Base-by-base conservation (phyloP, 2,113 vertebrate genomes). In the Alaudala cheleensis region DNA sequence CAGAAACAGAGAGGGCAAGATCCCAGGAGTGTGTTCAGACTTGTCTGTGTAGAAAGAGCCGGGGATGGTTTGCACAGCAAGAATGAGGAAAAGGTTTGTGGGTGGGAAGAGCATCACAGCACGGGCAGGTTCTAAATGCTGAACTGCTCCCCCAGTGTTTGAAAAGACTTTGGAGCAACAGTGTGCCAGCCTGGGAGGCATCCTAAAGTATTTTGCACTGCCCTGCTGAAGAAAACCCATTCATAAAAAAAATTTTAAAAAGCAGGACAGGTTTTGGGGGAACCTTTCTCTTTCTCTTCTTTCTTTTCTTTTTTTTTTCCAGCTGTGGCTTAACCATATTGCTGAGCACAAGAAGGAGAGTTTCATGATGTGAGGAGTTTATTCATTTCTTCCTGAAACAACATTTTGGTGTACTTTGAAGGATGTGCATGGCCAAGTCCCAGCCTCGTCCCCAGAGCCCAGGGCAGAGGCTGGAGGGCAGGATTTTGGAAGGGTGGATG, bases 1-100 rank as follows among this genome's bases (percentile, higher is more conserved):
- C 93, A 96, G 95, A 97, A 98, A 90, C 74, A 70, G 95, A 95
- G 97, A 97, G 74, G 67, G 85, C 88, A 88, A 42, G 54, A 88
- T 84, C 79, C 47, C 5, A 4, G 40, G 74, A 53, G 40, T 94
- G 76, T 97, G 97, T 97, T 93, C 67, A 90, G 92, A 97, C 96
- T 95, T 97, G 96, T 34, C 85, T 14, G 4, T 81, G 89, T 16
- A 37, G 83, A 73, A 91, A 88, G 57, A 95, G 31, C 37, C 67
- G n/a, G 77, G 62, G 60, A 91, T 86, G 37, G 42, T 90, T 96
- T 80, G 65, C 54, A 66, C 64, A 73, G 71, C 57, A 84, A 80
- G 86, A 94, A 93, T 28, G 12, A 91, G 74, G 86, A 81, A 94
- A 79, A 79, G 74, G 42, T 79, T 92, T 86, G 79, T 66, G 76